A percentile compares a stretch with the other conserved stretches of the same genome.
phyloP scores from a whole-genome alignment of 2,113 vertebrate genomes.

The Conger conger region DNA sequence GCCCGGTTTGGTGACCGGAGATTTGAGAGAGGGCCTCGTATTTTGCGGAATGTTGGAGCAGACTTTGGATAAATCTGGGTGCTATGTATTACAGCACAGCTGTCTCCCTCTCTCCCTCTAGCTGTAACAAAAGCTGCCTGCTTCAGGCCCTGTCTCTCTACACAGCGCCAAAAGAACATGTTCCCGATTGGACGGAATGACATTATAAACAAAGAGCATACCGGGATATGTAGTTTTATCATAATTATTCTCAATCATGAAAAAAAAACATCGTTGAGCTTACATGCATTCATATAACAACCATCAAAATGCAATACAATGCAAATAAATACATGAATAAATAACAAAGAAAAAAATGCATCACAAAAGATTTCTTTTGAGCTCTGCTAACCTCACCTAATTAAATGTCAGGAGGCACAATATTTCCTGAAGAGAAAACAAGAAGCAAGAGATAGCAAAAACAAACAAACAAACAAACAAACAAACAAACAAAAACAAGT shows the following conservation, averaged over 20 bases:
- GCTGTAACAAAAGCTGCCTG: slow-evolving; percentile 64
- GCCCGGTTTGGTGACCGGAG: slow-evolving; percentile 54
- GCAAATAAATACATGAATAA: too few relatives aligned
- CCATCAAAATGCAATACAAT: too few relatives aligned
- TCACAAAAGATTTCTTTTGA: too few relatives aligned
- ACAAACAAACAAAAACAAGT: too few relatives aligned
- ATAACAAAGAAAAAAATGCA: too few relatives aligned
- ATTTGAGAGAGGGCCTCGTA: slow-evolving; percentile 52
- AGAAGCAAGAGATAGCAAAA: too few relatives aligned
- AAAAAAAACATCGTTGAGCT: too few relatives aligned
- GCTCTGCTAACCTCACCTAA: too few relatives aligned
- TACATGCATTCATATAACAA: too few relatives aligned
- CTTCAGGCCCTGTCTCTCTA: slow-evolving; percentile 52
- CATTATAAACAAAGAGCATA: slow-evolving; percentile 52
- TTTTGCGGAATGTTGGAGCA: slow-evolving; percentile 49
- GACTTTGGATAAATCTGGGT: slow-evolving; percentile 42
- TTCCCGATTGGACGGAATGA: slow-evolving; percentile 58
- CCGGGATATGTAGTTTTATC: slow-evolving; percentile 72
- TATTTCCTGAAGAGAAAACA: too few relatives aligned
- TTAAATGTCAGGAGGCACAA: too few relatives aligned
- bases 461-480: too few relatives aligned
- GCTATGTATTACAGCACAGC: slow-evolving; percentile 53
- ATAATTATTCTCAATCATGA: background rate
- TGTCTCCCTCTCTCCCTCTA: slow-evolving; percentile 59
- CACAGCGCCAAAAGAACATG: slow-evolving; percentile 62